Evolutionary conservation across 2,113 vertebrate genomes (phyloP).

Genomic region (Onychorhynchus coronatus): DNA sequence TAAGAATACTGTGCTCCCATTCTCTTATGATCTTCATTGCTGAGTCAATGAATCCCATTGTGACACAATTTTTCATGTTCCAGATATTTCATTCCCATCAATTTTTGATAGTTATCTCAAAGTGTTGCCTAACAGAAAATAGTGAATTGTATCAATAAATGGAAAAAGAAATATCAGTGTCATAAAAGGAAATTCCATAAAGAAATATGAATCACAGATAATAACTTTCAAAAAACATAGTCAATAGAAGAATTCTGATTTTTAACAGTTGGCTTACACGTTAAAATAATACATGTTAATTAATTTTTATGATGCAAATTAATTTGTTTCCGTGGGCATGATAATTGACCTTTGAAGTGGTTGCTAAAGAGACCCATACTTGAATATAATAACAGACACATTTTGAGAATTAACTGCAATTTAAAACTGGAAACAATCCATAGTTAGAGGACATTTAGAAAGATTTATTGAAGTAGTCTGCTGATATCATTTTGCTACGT

Average conservation of each 20-base stretch:
- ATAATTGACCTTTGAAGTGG: not conserved
- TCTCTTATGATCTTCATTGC: not conserved
- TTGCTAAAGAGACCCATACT: not conserved
- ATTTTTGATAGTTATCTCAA: not conserved
- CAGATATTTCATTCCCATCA: not conserved
- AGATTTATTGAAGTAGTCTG: not conserved
- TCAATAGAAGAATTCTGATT: not conserved
- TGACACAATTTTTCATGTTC: not conserved
- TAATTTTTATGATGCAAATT: not conserved
- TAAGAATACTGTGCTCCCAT: not conserved
- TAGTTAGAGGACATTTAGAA: not conserved
- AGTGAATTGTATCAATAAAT: not conserved
- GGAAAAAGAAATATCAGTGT: not conserved
- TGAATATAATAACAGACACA: not conserved
- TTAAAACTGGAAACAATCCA: not conserved
- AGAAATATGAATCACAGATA: not conserved
- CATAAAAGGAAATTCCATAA: not conserved
- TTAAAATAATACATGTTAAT: not conserved
- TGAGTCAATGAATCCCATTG: not conserved
- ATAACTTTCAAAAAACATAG: not conserved
- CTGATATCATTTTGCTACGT: not conserved
- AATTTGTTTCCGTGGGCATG: not conserved
- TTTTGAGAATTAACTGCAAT: not conserved
- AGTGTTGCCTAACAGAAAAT: not conserved
- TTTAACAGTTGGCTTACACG: not conserved